Evolutionary conservation across 92 coral and sea anemone species (phyloP), one percentile per base, ranked within the genome.

Genomic region (Palythoa grandis): DNA sequence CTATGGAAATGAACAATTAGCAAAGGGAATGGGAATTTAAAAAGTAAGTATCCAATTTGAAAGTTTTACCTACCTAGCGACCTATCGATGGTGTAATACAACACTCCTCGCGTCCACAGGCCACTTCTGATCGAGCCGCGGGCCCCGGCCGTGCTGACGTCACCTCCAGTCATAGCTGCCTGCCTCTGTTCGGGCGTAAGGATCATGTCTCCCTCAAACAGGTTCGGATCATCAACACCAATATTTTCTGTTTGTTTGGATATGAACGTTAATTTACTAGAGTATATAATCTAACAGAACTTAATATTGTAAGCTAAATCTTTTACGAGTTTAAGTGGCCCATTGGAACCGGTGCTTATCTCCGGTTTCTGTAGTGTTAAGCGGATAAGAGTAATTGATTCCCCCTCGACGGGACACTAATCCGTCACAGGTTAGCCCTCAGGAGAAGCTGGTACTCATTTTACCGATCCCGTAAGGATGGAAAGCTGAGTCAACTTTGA

Each of bases 111-210:
- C 56, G 82, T 88, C 98, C 98, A 94, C 52, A 92, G 66, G 43
- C 95, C 90, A 48, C 58, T 88, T 63, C 65, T 92, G 84, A 94
- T 92, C 38, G 93, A 56, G 35, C 95, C 95, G 47, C 98, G 87
- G n/a, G 90, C 84, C 1, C 85, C 74, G 13, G 92, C 82, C 76
- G 11, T 38, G 71, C 84, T 68, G 52, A 89, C 88, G 83, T 77
- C 92, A 40, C 92, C 84, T 8, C 88, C 91, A 43, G 70, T 71
- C 63, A 76, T 29, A 52, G 91, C 91, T 16, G 82, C 74, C 58
- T 58, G 52, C 43, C 60, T 52, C 66, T 82, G 77, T 22, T 50
- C 65, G 17, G 91, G 84, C 1, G 77, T 65, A 15, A 83, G 52
- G 23, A 83, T 74, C 85, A 88, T 88, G 74, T 88, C 91, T n/a